Base-by-base conservation (phyloP, 2,888 invertebrate genomes). In the Tachina grossa region DNA sequence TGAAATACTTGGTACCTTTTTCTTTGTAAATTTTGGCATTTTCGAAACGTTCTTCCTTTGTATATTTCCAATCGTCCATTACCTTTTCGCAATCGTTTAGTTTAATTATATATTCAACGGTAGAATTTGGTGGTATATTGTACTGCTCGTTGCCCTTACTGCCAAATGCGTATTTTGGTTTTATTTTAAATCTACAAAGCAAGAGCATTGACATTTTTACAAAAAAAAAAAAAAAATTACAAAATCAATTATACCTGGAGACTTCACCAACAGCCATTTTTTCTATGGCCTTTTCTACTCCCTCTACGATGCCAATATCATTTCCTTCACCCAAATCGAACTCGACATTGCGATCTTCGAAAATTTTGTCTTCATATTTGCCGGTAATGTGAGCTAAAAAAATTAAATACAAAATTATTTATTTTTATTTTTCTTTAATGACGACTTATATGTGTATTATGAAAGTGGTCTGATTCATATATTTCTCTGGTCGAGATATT, bases 1-100 rank as follows among this genome's bases (percentile, higher is more conserved):
- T 98, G 90, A 98, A 98, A 91, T 97, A 98, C 66, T 95, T 94
- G 0, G 98, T 98, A 63, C 98, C 99, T 90, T 97, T 98, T 85
- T 97, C 96, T 93, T 99, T 99, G 87, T 95, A 96, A 14, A 96
- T 93, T 91, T 96, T 95, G 0, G 97, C 95, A 90, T 97, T 96
- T 80, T 96, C 96, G 9, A 99, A 88, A 91, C 97, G 97, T 92
- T 98, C 97, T 0, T 93, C 92, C 0, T 94, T 94, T 84, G 96
- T 96, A 93, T 99, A 94, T 59, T 96, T 94, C 98, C 98, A 99
- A 63, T 94, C 92, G 88, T 97, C 96, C 88, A 96, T 96, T 0
- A 94, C 94, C 93, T 96, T 96, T 92, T 98, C 98, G 91, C 98
- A 98, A 88, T 94, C 95, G 51, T 95, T 95, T 84, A 99, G 92